These are phyloP conservation scores for Lasioglossum morio DNA, from an alignment of 2,888 invertebrate species.

Conservation along the genomic window DNA sequence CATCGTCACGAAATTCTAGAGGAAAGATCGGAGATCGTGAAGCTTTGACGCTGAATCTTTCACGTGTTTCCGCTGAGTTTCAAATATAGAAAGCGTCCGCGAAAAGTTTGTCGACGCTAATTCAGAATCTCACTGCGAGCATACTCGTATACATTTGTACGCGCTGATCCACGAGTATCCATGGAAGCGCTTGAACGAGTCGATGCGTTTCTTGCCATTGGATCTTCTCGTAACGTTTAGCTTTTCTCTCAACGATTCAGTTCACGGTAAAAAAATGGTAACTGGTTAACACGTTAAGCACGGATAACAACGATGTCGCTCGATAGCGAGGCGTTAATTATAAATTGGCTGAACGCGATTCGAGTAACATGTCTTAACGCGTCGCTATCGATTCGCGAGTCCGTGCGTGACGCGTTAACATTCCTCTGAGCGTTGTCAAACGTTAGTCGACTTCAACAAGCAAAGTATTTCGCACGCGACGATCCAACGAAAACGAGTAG, in stretches of 20 bases:
- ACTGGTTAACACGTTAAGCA: not conserved
- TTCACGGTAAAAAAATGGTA: not conserved
- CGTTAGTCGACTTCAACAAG: not conserved
- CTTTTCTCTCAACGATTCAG: not conserved
- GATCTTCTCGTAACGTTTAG: not conserved
- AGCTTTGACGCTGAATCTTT: too few relatives aligned
- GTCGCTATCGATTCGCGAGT: not conserved
- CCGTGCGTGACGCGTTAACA: slow-evolving; percentile 1
- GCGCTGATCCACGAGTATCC: slow-evolving; percentile 46
- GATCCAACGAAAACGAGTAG: not conserved
- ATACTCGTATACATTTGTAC: slow-evolving; percentile 70
- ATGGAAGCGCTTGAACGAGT: slow-evolving; percentile 57
- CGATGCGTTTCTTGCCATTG: slow-evolving; percentile 28
- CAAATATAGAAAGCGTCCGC: not conserved
- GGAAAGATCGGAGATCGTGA: not conserved
- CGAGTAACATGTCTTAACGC: not conserved
- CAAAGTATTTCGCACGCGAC: not conserved
- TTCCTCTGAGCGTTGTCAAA: not conserved
- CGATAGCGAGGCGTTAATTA: slow-evolving; percentile 5
- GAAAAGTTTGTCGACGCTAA: slow-evolving; percentile 26
- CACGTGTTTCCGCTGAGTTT: not conserved
- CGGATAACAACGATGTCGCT: not conserved
- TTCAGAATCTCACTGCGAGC: slow-evolving; percentile 39
- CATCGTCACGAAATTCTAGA: not conserved
- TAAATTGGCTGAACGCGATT: not conserved